Percentiles rank a stretch among this genome's conserved stretches.
Conservation (phyloP, 1,140 invertebrate species). For the Berghia stephanieae region DNA sequence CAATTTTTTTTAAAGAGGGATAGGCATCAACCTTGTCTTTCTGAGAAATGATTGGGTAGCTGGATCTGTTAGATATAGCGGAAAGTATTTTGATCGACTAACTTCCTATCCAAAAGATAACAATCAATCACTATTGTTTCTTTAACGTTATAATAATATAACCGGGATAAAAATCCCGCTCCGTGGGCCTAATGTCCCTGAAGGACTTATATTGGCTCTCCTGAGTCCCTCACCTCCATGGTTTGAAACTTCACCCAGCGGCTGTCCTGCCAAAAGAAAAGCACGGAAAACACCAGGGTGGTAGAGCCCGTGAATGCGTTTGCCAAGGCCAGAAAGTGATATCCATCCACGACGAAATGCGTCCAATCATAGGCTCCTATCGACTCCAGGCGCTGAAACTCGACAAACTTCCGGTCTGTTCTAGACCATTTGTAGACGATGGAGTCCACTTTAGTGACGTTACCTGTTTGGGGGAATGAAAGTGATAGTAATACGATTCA, state of each 20-base stretch:
- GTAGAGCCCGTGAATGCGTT: slow-evolving; percentile 57
- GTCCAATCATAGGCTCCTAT: slow-evolving; percentile 63
- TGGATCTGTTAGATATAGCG: no score
- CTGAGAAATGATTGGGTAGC: no score
- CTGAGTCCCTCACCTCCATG: slow-evolving; percentile 54
- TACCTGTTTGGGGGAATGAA: slow-evolving; percentile 43
- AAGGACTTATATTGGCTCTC: no score
- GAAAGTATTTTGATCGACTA: no score
- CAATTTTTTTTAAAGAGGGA: no score
- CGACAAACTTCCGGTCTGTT: slow-evolving; percentile 39
- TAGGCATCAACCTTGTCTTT: no score
- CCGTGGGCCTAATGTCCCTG: not conserved
- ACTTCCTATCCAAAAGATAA: no score
- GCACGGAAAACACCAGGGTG: slow-evolving; percentile 53
- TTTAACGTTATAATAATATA: no score
- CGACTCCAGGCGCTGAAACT: slow-evolving; percentile 54
- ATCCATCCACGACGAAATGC: slow-evolving; percentile 53
- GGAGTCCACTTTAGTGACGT: slow-evolving; percentile 52
- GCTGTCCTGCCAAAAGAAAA: slow-evolving; percentile 58
- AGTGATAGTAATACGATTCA: no score
- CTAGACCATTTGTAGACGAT: slow-evolving; percentile 56
- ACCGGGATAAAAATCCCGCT: not conserved
- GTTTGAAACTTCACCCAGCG: slow-evolving; percentile 58
- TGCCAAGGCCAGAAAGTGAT: slow-evolving; percentile 61
- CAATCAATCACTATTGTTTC: no score